A percentile compares a stretch with the other conserved stretches of the same genome.
phyloP scores from a whole-genome alignment of 2,797 vertebrate species.

The Hybognathus amarus region DNA sequence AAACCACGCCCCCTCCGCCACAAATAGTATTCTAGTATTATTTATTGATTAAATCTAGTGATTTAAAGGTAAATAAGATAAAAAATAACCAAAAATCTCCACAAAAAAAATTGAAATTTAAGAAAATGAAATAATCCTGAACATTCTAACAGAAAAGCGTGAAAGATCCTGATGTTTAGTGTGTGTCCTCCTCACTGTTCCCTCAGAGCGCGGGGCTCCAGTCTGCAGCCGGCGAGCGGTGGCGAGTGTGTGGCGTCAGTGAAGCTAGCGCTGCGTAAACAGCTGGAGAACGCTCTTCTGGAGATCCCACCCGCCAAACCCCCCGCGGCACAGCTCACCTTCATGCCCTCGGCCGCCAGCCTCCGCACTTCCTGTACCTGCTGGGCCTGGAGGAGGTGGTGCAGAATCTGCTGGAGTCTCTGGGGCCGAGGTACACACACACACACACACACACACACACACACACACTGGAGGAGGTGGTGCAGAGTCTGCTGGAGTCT shows the following conservation, averaged over 20 bases:
- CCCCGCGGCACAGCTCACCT: conserved; percentile 89
- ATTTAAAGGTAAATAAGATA: no score
- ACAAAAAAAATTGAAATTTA: no score
- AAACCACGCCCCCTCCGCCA: no score
- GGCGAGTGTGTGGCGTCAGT: conserved; percentile 89
- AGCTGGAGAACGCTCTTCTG: conserved; percentile 94
- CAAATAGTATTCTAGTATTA: no score
- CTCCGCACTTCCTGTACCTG: conserved; percentile 97
- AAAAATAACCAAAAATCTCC: no score
- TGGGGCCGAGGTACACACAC: no score
- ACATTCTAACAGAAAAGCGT: no score
- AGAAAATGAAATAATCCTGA: no score
- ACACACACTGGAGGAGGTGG: conserved; percentile 84
- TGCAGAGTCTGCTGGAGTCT: conserved; percentile 89
- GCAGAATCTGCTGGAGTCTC: no score
- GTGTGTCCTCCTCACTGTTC: neutral
- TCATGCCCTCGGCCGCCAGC: conserved; percentile 94
- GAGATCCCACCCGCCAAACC: conserved; percentile 97
- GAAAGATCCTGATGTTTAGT: no score
- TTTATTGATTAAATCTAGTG: no score
- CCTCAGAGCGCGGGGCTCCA: conserved; percentile 77
- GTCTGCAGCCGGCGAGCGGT: conserved; percentile 81
- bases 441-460: no score
- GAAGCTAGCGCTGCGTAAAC: conserved; percentile 79
- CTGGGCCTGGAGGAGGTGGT: conserved; percentile 88